Evolutionary conservation across 2,113 vertebrate genomes (phyloP).

Genomic region (Poeciliopsis turrubarensis): DNA sequence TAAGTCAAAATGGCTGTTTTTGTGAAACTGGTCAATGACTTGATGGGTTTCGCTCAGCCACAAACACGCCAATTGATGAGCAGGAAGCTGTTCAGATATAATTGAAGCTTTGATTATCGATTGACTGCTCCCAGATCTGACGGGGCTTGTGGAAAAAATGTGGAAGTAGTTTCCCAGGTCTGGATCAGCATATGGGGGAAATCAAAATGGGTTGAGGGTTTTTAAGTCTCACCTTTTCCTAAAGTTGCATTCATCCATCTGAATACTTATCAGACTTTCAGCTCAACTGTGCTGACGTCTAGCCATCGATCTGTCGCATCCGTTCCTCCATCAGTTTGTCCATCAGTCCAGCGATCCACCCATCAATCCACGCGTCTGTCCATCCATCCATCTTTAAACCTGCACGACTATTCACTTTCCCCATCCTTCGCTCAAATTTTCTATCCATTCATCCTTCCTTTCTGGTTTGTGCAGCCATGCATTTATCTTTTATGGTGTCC

Average conservation of each 20-base stretch:
- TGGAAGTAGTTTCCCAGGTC: too few species aligned
- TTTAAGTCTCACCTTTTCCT: too few species aligned
- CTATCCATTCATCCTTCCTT: background rate
- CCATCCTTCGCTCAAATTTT: background rate
- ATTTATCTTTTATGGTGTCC: background rate
- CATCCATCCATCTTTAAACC: background rate
- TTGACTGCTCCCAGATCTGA: slow-evolving; percentile 6
- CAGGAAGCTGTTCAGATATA: slow-evolving; percentile 21
- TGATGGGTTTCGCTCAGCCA: background rate
- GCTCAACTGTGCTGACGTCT: too few species aligned
- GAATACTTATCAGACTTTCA: too few species aligned
- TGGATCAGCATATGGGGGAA: too few species aligned
- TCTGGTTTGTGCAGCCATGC: background rate
- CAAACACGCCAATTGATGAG: background rate
- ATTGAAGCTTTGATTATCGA: slow-evolving; percentile 28
- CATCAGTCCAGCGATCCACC: background rate
- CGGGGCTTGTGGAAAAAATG: background rate
- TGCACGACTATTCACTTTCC: background rate
- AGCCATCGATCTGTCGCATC: too few species aligned
- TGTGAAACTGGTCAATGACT: background rate
- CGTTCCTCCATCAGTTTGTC: background rate
- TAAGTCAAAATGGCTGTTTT: background rate
- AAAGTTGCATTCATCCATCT: too few species aligned
- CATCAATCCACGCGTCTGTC: background rate
- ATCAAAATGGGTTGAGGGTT: too few species aligned